Percentiles rank a stretch among this genome's conserved stretches.
Conservation (phyloP, 1,140 invertebrate genomes). For the Euura saliciscinereae region DNA sequence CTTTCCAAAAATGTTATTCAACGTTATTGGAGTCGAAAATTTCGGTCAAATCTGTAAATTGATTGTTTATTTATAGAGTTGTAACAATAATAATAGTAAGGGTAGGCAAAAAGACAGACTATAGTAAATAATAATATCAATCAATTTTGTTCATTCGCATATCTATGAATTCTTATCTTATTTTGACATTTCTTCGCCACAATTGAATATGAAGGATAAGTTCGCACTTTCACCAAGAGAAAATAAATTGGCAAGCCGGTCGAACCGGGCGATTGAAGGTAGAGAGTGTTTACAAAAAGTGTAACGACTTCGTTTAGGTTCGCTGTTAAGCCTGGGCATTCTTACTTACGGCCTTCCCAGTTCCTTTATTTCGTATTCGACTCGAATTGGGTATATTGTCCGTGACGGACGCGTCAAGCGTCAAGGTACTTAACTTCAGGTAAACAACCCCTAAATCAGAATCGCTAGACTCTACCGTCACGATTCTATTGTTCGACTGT, state of each 20-base stretch:
- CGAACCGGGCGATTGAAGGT: not conserved
- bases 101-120: too few species aligned
- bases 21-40: too few species aligned
- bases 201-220: not conserved
- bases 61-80: too few species aligned
- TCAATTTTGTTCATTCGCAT: too few species aligned
- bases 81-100: too few species aligned
- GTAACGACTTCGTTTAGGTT: constrained; percentile 3
- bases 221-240: not conserved
- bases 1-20: too few species aligned
- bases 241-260: not conserved
- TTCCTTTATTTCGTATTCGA: not conserved
- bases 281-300: constrained; percentile 4
- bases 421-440: constrained; percentile 41
- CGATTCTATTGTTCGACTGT: constrained; percentile 13
- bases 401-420: constrained; percentile 34
- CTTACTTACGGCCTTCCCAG: not conserved
- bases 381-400: not conserved
- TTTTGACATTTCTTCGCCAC: too few species aligned
- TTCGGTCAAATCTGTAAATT: too few species aligned
- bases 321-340: not conserved
- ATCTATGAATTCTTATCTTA: too few species aligned
- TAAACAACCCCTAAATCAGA: constrained; percentile 46
- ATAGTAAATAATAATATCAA: too few species aligned
- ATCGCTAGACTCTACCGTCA: not conserved